These are phyloP conservation scores for Chlorospingus flavigularis DNA, from an alignment of 2,797 vertebrate species.

Conservation along the genomic window DNA sequence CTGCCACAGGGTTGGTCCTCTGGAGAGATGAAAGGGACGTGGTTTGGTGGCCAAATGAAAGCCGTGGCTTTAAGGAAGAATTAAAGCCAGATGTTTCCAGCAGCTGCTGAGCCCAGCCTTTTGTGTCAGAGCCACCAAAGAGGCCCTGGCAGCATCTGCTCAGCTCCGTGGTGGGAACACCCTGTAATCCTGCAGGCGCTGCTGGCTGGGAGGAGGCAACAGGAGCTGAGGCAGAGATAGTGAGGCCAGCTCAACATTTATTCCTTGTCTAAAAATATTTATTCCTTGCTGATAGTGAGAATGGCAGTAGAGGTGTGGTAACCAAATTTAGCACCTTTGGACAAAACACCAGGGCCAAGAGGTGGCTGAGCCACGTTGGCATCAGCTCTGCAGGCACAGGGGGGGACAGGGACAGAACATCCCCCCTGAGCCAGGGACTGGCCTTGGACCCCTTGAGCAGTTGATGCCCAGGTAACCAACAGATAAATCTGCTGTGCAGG, in stretches of 20 bases:
- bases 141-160: not conserved
- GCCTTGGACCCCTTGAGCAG: rapidly evolving
- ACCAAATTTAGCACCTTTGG: not conserved
- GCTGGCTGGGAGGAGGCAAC: not conserved
- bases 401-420: not conserved
- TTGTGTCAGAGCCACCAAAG: not conserved
- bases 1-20: slow-evolving; percentile 9
- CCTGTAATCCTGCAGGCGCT: not conserved
- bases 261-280: not conserved
- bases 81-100: slow-evolving; percentile 60
- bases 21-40: slow-evolving; percentile 39
- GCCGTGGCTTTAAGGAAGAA: slow-evolving; percentile 9
- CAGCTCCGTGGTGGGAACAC: not conserved
- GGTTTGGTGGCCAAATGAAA: slow-evolving; percentile 50
- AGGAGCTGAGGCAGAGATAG: not conserved
- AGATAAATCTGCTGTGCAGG: not conserved
- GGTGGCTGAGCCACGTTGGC: not conserved
- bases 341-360: not conserved
- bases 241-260: not conserved
- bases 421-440: not conserved
- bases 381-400: not conserved
- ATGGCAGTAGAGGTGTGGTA: not conserved
- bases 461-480: not conserved
- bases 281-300: not conserved
- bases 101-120: slow-evolving; percentile 15